phyloP scores from a whole-genome alignment of 2,113 vertebrate species.

The Poeciliopsis prolifica region DNA sequence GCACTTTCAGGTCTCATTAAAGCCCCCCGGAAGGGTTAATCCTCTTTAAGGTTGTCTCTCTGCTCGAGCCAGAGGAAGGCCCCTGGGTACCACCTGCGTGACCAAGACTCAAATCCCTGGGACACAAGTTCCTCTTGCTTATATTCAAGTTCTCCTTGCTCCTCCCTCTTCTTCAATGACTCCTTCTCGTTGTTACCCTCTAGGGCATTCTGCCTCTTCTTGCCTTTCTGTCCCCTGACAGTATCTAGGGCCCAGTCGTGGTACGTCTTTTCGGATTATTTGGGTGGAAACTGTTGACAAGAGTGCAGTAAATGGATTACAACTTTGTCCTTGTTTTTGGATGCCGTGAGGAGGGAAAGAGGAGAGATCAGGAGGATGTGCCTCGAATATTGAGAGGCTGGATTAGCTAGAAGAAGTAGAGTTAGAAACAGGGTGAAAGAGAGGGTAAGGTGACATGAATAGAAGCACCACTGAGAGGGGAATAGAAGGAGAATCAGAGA shows the following conservation, averaged over 20 bases:
- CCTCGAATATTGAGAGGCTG: slow-evolving; percentile 68
- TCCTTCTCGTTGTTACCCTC: slow-evolving; percentile 23
- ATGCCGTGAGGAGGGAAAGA: slow-evolving; percentile 58
- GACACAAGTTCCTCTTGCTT: slow-evolving; percentile 68
- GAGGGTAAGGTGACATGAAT: slow-evolving; percentile 47
- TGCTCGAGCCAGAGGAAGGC: slow-evolving; percentile 70
- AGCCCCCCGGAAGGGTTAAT: slow-evolving; percentile 90
- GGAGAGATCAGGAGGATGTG: slow-evolving; percentile 60
- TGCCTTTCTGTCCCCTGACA: slow-evolving; percentile 63
- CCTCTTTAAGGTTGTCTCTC: slow-evolving; percentile 91
- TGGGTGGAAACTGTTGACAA: slow-evolving; percentile 76
- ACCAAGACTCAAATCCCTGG: slow-evolving; percentile 75
- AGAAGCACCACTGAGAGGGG: slow-evolving; percentile 19
- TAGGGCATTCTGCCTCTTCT: slow-evolving; percentile 52
- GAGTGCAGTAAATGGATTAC: slow-evolving; percentile 81
- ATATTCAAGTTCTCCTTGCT: slow-evolving; percentile 32
- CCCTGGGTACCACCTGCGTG: slow-evolving; percentile 81
- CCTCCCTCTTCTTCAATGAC: slow-evolving; percentile 36
- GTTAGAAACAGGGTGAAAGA: slow-evolving; percentile 55
- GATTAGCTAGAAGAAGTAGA: slow-evolving; percentile 62
- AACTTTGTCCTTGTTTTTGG: slow-evolving; percentile 78
- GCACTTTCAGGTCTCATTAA: slow-evolving; percentile 91
- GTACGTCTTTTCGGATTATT: slow-evolving; percentile 78
- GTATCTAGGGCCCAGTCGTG: slow-evolving; percentile 66
- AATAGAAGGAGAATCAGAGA: slow-evolving; percentile 22